These are phyloP conservation scores for Drosophila nigritarsus DNA, from an alignment of 2,888 invertebrate genomes.

Conservation along the genomic window DNA sequence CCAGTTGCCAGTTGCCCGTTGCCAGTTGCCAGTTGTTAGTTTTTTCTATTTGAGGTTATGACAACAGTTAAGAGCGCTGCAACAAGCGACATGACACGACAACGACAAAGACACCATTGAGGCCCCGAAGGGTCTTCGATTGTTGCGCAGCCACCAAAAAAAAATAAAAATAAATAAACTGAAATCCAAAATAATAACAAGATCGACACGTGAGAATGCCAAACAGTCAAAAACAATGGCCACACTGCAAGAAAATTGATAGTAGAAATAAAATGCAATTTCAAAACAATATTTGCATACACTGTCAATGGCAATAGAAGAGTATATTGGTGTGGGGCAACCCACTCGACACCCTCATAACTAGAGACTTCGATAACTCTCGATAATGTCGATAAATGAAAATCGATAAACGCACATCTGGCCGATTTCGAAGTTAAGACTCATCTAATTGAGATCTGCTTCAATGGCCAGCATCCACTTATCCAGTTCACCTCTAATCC, in stretches of 20 bases:
- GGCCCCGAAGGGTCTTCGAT: conserved; percentile 28
- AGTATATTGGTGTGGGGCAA: background rate
- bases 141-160: background rate
- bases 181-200: background rate
- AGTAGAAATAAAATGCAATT: background rate
- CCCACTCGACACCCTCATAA: too few species aligned
- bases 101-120: conserved; percentile 33
- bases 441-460: background rate
- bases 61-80: conserved; percentile 52
- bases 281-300: background rate
- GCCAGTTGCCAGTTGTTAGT: conserved; percentile 46
- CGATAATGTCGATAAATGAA: background rate
- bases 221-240: conserved; percentile 9
- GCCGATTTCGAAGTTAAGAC: background rate
- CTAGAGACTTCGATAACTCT: background rate
- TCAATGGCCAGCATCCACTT: too few species aligned
- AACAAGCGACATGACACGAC: conserved; percentile 42
- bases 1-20: conserved; percentile 47
- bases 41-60: conserved; percentile 62
- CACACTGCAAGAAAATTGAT: background rate
- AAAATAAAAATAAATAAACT: too few species aligned
- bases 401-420: background rate
- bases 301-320: background rate
- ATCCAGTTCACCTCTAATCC: background rate
- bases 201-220: conserved; percentile 21